phyloP scores from a whole-genome alignment of 2,888 invertebrate species.

The Listrodromus nycthemerus region DNA sequence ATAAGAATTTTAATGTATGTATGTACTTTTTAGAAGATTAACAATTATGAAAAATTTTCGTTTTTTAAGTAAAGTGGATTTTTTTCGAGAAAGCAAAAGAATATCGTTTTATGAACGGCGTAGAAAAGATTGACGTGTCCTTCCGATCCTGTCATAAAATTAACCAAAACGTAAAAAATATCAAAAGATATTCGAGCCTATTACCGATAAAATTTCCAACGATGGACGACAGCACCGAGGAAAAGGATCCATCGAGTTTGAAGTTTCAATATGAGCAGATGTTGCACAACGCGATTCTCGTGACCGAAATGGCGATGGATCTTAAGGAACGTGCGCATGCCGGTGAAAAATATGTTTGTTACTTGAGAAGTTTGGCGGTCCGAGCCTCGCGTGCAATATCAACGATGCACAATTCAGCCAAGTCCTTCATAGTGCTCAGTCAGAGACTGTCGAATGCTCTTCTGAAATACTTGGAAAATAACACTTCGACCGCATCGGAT shows the following conservation, averaged over 20 bases:
- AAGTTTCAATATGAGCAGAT: constrained; percentile 35
- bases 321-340: constrained; percentile 42
- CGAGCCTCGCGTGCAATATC: constrained; percentile 81
- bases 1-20: too few relatives aligned
- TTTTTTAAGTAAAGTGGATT: too few relatives aligned
- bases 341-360: constrained; percentile 83
- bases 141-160: neutral
- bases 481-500: constrained; percentile 61
- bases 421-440: constrained; percentile 75
- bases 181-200: neutral
- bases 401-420: constrained; percentile 81
- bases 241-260: neutral
- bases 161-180: constrained; percentile 25
- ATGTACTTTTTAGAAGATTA: too few relatives aligned
- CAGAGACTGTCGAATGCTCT: constrained; percentile 78
- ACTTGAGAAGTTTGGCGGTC: constrained; percentile 80
- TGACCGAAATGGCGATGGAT: constrained; percentile 34
- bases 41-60: too few relatives aligned
- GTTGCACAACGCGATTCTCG: constrained; percentile 19
- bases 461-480: constrained; percentile 73
- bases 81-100: too few relatives aligned
- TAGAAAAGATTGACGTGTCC: constrained; percentile 66
- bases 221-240: neutral
- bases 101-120: too few relatives aligned
- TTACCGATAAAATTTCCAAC: neutral